Conservation (phyloP, 2,888 invertebrate genomes). For the Apantesis nais region DNA sequence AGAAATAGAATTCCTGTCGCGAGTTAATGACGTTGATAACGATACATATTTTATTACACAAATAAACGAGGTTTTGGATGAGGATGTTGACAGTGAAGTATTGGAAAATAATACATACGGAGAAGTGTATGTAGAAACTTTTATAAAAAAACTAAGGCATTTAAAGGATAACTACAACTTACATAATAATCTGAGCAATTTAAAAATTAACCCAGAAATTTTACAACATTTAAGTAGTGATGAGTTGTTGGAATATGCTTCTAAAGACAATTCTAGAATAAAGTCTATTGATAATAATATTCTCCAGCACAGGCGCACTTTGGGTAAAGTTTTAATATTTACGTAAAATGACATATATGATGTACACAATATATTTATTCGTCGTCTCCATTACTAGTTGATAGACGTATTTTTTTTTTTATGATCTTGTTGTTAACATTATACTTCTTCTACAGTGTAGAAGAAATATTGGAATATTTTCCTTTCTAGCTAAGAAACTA, state of each 20-base stretch:
- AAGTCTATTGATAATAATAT: neutral
- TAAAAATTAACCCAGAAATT: conserved; percentile 2
- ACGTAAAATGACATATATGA: too few relatives aligned
- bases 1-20: conserved; percentile 55
- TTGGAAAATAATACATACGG: conserved; percentile 31
- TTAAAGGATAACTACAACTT: conserved; percentile 1
- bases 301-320: neutral
- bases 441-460: too few relatives aligned
- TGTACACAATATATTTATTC: neutral
- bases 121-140: conserved; percentile 45
- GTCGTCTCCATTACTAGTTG: neutral
- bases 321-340: neutral
- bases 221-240: neutral
- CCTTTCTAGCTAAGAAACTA: too few relatives aligned
- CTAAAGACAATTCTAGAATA: neutral
- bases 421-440: too few relatives aligned
- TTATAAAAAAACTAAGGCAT: conserved; percentile 44
- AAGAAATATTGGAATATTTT: too few relatives aligned
- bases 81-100: conserved; percentile 43
- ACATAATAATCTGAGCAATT: neutral
- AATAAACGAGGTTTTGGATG: conserved; percentile 61
- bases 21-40: conserved; percentile 50
- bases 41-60: conserved; percentile 55
- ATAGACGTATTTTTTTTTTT: too few relatives aligned
- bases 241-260: neutral